Base-by-base conservation (phyloP, 2,113 vertebrate genomes). In the Campylorhamphus procurvoides region DNA sequence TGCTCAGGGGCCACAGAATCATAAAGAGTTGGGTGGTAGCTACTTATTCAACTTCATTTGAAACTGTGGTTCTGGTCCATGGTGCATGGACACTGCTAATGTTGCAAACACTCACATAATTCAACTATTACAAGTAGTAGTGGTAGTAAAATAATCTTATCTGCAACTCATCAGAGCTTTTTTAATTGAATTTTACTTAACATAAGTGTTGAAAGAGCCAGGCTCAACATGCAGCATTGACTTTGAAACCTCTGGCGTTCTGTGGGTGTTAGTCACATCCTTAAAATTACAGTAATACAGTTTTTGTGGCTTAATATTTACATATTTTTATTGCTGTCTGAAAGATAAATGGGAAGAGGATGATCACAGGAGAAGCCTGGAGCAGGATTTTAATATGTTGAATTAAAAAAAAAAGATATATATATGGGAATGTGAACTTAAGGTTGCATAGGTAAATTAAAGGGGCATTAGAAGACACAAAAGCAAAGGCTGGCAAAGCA, bases 281-380 rank as follows among this genome's bases (percentile, higher is more conserved):
- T 95, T 96, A 96, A 97, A 94, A 95, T 95, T 96, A 96, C 75
- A 93, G 87, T 96, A 97, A 95, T 95, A 87, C 49, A 95, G 77
- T 96, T 95, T 96, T 96, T 97, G 96, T 95, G 95, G 94, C 94
- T 97, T 95, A 89, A 75, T 95, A 97, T 97, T 97, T 97, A 96
- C 96, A 96, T 96, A 94, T 96, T 97, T 96, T 96, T 95, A 96
- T 96, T 96, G 94, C 96, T 96, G 91, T 90, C 95, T 97, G 79
- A 95, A 95, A 97, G 97, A 97, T 96, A 96, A 96, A 97, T 96
- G 96, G 87, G 91, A 96, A 95, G 67, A 96, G 50, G 92, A 96
- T 95, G 93, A 95, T 97, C 89, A 96, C 91, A 97, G 87, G 62
- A 94, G 87, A 96, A 87, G 94, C 95, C 95, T 95, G 58, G 46